These are phyloP conservation scores for Embidobia sp. DNA, from an alignment of 2,888 invertebrate genomes.

Conservation along the genomic window DNA sequence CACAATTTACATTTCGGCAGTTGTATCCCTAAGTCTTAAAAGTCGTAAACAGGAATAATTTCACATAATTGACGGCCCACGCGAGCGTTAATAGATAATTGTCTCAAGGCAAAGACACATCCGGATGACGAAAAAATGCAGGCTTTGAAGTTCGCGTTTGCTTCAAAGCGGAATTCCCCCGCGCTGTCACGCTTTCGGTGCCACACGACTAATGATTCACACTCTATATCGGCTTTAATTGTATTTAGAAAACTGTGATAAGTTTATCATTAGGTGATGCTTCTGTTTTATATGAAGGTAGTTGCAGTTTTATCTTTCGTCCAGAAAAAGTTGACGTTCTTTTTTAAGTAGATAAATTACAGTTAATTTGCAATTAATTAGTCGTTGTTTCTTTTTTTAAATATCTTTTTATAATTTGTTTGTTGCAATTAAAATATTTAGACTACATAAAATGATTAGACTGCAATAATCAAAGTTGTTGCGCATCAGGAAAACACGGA, in stretches of 20 bases:
- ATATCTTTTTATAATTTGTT: too few species aligned
- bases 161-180: background rate
- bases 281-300: background rate
- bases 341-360: too few species aligned
- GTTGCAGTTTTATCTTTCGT: background rate
- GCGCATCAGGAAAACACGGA: too few species aligned
- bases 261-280: conserved; percentile 13
- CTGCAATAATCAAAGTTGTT: too few species aligned
- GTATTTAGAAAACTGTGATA: conserved; percentile 10
- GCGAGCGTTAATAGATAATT: conserved; percentile 75
- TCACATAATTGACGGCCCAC: conserved; percentile 77
- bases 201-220: conserved; percentile 23
- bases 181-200: conserved; percentile 7
- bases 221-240: conserved; percentile 14
- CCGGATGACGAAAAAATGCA: conserved; percentile 37
- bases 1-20: too few species aligned
- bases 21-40: too few species aligned
- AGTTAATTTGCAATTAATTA: too few species aligned
- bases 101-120: conserved; percentile 67
- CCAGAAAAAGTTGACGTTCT: background rate
- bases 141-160: conserved; percentile 6
- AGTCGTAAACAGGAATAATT: too few species aligned
- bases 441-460: too few species aligned
- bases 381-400: too few species aligned
- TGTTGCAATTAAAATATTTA: too few species aligned